Base-by-base conservation (phyloP, 2,797 vertebrate genomes). In the Pseudochirops cupreus region DNA sequence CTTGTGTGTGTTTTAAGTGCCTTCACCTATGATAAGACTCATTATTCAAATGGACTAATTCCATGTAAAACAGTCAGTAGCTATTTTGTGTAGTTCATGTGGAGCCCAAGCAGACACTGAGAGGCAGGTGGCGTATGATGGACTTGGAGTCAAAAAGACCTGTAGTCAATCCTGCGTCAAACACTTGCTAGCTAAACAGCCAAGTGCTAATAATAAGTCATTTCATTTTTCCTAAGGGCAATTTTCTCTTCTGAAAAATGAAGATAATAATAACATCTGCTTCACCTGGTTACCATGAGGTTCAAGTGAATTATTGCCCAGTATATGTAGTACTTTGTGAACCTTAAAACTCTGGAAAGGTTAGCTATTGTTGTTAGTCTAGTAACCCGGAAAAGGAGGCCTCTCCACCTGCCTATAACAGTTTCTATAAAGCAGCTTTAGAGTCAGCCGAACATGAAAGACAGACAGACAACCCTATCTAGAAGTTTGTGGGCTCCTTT, bases 1-100 rank as follows among this genome's bases (percentile, higher is more conserved):
- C 91, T 52, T 54, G 89, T 91, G 21, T 97, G n/a, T 97, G 95
- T 96, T 98, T 97, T 53, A 98, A 26, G 39, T 87, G 90, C 55
- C 94, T 97, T 94, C n/a, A 39, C 18, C 67, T 82, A 1, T 39
- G 39, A 39, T 9, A 46, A 82, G n/a, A 6, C 67, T 82, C 74
- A 97, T 98, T 95, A 96, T 97, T 98, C 91, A 91, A 93, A 98
- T 95, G 0, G 11, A 91, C 91, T 96, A 92, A 94, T 18, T 0
- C 92, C 62, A 96, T 58, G 94, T 94, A 96, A 95, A 57, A 56
- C 2, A 95, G 74, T 26, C 6, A 11, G 74, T 24, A 46, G 39
- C n/a, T 10, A 87, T 46, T 87, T 87, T 87, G 39, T 46, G 74
- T 87, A 46, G 74, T 87, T 87, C 74, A 46, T 26, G 74, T 46